Base-by-base conservation (phyloP, 2,888 invertebrate species). In the Parelbella ahira region DNA sequence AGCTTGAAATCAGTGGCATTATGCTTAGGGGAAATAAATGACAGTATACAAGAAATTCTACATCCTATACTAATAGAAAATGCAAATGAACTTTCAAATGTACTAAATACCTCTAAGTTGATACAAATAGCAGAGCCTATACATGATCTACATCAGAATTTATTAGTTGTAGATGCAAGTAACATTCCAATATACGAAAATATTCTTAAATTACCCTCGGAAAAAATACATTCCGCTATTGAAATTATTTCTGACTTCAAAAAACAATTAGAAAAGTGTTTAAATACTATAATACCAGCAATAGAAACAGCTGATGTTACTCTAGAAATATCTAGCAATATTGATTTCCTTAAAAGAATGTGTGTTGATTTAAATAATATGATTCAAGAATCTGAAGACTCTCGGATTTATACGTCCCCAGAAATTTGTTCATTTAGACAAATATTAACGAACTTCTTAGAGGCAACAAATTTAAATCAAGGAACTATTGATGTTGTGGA, bases 181-280 rank as follows among this genome's bases (percentile, higher is more conserved):
- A 75, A 81, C 69, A 78, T 83, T 74, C 75, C 78, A 70, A 58
- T 76, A 54, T 79, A 69, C 53, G 78, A 81, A 69, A 64, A 73
- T 60, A 64, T 76, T 51, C 54, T 76, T 63, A 74, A 79, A 56
- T 62, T 77, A 49, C 63, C 79, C 11, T 53, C 68, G 49, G 77
- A 78, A 52, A 70, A 60, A 60, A 54, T 77, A 67, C 60, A 73
- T 66, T 66, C 66, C 55, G 64, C 79, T 41, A 56, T 75, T 21
- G 59, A 73, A 58, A 68, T 49, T 21, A 63, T 86, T 48, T 54
- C 60, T 48, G 65, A 72, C 44, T 75, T 84, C 43, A 82, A 78
- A 54, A 56, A 67, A 30, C 62, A 75, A 45, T 66, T 86, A 58
- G 59, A 64, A 47, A 68, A 67, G 44, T 78, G 75, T 54, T 60